Conservation (phyloP, 2,888 invertebrate species). For the Oegoconia quadripuncta region DNA sequence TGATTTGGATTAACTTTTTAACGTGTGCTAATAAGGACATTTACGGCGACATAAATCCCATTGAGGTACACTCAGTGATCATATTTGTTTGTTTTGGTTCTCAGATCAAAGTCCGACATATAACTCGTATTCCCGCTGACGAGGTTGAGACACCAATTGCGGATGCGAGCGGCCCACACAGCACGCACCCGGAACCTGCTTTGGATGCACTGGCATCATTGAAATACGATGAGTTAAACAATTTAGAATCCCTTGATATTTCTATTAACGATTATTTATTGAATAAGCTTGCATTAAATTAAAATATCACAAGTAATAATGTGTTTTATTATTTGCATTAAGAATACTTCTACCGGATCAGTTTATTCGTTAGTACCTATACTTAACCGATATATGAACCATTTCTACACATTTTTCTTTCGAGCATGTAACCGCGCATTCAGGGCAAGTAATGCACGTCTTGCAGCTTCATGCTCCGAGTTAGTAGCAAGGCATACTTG, state of each 20-base stretch:
- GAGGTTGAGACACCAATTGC: constrained; percentile 22
- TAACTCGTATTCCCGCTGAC: constrained; percentile 45
- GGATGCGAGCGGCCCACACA: constrained; percentile 26
- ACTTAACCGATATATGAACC: no score
- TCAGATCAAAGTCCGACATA: constrained; percentile 54
- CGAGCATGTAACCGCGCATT: constrained; percentile 42
- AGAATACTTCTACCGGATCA: no score
- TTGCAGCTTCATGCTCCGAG: constrained; percentile 56
- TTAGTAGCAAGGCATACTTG: constrained; percentile 60
- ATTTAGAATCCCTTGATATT: constrained; percentile 48
- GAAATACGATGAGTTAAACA: constrained; percentile 58
- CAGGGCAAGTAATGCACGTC: constrained; percentile 47
- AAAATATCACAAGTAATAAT: no score
- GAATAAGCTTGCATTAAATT: constrained; percentile 15
- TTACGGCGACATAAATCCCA: no score
- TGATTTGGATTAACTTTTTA: no score
- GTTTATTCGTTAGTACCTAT: no score
- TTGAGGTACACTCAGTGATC: neutral
- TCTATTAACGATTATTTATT: constrained; percentile 48
- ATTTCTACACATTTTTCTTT: constrained; percentile 12
- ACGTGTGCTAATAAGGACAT: no score
- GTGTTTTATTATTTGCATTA: no score
- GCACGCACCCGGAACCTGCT: constrained; percentile 50
- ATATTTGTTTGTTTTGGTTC: constrained; percentile 22
- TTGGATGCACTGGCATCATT: constrained; percentile 47